phyloP scores from a whole-genome alignment of 23 tunicate genomes.

The Halocynthia roretzi region DNA sequence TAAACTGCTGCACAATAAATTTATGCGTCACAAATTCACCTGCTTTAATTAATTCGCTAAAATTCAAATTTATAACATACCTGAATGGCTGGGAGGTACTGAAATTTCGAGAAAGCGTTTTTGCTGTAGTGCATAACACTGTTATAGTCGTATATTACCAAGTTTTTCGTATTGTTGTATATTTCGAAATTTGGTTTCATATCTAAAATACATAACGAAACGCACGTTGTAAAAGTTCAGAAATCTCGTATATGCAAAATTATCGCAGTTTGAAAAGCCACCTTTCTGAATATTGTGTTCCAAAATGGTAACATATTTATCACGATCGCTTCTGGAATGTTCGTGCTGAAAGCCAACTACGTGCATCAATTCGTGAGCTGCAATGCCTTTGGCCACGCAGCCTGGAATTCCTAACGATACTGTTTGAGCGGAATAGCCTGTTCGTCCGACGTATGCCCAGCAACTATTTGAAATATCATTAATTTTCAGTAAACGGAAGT shows the following conservation, averaged over 20 bases:
- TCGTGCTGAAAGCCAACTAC: constrained; percentile 99
- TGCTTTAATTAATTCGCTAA: too few species aligned
- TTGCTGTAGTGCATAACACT: constrained; percentile 98
- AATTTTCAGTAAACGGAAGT: neutral
- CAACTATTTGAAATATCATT: constrained; percentile 31
- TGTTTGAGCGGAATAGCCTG: constrained; percentile 77
- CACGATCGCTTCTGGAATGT: constrained; percentile 96
- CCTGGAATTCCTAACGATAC: constrained; percentile 93
- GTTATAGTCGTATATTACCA: constrained; percentile 94
- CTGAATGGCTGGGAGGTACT: constrained; percentile 93
- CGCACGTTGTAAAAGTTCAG: neutral
- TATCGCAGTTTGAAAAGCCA: constrained; percentile 1
- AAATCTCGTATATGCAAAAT: neutral
- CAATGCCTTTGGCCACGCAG: constrained; percentile 83
- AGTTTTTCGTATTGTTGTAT: constrained; percentile 64
- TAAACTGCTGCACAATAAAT: too few species aligned
- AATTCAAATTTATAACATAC: constrained; percentile 25
- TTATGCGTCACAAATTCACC: too few species aligned
- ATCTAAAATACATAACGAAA: constrained; percentile 24
- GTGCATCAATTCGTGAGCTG: constrained; percentile 94
- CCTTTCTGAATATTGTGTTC: constrained; percentile 72
- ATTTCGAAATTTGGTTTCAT: constrained; percentile 64
- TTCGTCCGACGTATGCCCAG: constrained; percentile 94
- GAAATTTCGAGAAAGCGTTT: constrained; percentile 75
- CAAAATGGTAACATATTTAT: constrained; percentile 77